Conservation (phyloP, 2,113 vertebrate genomes). For the Indri indri region DNA sequence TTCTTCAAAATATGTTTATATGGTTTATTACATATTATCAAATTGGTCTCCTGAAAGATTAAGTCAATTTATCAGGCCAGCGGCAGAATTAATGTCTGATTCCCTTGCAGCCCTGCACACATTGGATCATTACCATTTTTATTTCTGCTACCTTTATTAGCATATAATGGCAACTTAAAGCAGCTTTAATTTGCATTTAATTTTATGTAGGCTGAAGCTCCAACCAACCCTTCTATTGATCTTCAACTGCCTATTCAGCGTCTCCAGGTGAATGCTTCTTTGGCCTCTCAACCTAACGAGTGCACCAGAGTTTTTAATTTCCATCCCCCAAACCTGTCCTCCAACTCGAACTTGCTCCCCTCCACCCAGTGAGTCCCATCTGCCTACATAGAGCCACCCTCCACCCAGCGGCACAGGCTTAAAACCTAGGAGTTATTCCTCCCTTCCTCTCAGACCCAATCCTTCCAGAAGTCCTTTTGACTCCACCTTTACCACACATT, state of each 20-base stretch:
- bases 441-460: neutral
- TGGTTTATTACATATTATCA: neutral
- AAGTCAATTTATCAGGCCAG: neutral
- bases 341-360: neutral
- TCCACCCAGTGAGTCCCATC: neutral
- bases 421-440: neutral
- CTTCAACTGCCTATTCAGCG: neutral
- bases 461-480: neutral
- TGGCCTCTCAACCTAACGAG: neutral
- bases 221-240: neutral
- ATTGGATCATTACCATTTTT: neutral
- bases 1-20: neutral
- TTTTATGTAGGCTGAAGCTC: slow-evolving; percentile 15
- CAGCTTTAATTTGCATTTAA: slow-evolving; percentile 30
- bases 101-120: neutral
- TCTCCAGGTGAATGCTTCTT: slow-evolving; percentile 3
- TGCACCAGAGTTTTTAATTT: neutral
- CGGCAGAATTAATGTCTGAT: neutral
- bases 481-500: neutral
- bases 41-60: slow-evolving; percentile 23
- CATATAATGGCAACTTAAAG: slow-evolving; percentile 7
- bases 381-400: neutral
- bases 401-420: neutral
- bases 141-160: slow-evolving; percentile 24
- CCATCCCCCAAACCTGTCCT: neutral